Evolutionary conservation across 2,113 vertebrate species (phyloP).

Genomic region (Ancistrus triradiatus): DNA sequence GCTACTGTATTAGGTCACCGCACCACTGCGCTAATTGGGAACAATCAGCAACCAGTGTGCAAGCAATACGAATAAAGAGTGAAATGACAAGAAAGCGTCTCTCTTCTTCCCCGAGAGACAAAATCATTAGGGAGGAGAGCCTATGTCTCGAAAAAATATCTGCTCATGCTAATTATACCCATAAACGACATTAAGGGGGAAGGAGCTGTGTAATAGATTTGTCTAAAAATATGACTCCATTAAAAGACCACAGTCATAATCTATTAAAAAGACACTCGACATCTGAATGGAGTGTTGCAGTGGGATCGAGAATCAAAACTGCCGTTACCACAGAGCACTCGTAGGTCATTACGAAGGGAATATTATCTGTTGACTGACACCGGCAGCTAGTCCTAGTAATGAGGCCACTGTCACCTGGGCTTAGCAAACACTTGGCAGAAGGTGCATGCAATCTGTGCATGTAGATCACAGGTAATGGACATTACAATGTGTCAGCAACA

Average conservation of each 20-base stretch:
- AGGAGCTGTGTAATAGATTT: slow-evolving; percentile 6
- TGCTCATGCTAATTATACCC: slow-evolving; percentile 45
- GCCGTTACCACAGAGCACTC: not conserved
- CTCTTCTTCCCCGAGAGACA: slow-evolving; percentile 34
- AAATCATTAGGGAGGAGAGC: slow-evolving; percentile 25
- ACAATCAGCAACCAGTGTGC: slow-evolving; percentile 2
- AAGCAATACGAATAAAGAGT: slow-evolving; percentile 41
- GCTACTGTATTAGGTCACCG: too few relatives aligned
- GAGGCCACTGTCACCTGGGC: slow-evolving; percentile 17
- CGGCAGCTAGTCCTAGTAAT: slow-evolving; percentile 7
- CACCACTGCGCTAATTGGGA: too few relatives aligned
- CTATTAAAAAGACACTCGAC: slow-evolving; percentile 14
- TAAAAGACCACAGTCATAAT: slow-evolving; percentile 19
- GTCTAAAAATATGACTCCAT: slow-evolving; percentile 15
- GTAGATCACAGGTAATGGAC: slow-evolving; percentile 19
- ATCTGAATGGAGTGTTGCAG: slow-evolving; percentile 6
- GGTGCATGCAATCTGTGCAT: not conserved
- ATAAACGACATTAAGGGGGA: slow-evolving; percentile 31
- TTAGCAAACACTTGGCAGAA: not conserved
- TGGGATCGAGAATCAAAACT: not conserved
- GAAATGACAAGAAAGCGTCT: slow-evolving; percentile 5
- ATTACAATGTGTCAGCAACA: slow-evolving; percentile 19
- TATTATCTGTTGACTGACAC: not conserved
- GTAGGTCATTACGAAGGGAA: not conserved
- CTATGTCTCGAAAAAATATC: slow-evolving; percentile 25